A percentile compares a stretch with the other conserved stretches of the same genome.
These are phyloP conservation scores for Sebastes ruberrimus DNA, from an alignment of 2,797 vertebrate genomes.

Conservation along the genomic window DNA sequence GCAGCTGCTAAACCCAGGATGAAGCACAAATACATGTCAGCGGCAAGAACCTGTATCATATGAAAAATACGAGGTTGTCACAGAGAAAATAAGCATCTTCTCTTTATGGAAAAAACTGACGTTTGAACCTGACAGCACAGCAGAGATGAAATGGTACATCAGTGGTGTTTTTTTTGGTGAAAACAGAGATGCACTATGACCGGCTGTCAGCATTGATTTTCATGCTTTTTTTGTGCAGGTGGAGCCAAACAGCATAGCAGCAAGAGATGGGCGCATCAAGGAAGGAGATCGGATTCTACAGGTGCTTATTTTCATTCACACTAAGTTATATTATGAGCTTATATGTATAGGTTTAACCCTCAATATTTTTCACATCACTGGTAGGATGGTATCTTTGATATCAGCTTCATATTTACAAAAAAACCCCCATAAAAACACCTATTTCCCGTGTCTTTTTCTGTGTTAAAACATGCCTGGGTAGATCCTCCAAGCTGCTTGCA, in stretches of 20 bases:
- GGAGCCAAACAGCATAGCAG: conserved; percentile 93
- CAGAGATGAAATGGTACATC: neutral
- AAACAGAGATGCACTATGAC: neutral
- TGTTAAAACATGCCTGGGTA: neutral
- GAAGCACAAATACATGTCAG: neutral
- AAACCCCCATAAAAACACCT: neutral
- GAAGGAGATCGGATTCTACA: conserved; percentile 96
- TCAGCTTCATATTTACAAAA: neutral
- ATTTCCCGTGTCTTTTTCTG: neutral
- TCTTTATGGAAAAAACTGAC: neutral
- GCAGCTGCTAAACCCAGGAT: neutral
- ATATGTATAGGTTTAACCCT: neutral
- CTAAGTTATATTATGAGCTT: neutral
- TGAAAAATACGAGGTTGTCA: conserved; percentile 6
- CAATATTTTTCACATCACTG: neutral
- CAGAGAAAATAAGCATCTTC: neutral
- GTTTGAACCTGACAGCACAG: conserved; percentile 8
- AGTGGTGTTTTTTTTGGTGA: fast-evolving
- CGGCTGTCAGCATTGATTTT: conserved; percentile 25
- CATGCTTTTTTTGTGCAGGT: conserved; percentile 79
- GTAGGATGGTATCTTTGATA: neutral
- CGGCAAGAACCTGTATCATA: neutral
- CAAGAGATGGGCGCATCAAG: conserved; percentile 92
- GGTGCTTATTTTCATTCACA: conserved; percentile 72
- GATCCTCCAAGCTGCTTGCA: neutral